Evolutionary conservation across 92 coral and sea anemone genomes (phyloP).

Genomic region (Palythoa grandiflora): DNA sequence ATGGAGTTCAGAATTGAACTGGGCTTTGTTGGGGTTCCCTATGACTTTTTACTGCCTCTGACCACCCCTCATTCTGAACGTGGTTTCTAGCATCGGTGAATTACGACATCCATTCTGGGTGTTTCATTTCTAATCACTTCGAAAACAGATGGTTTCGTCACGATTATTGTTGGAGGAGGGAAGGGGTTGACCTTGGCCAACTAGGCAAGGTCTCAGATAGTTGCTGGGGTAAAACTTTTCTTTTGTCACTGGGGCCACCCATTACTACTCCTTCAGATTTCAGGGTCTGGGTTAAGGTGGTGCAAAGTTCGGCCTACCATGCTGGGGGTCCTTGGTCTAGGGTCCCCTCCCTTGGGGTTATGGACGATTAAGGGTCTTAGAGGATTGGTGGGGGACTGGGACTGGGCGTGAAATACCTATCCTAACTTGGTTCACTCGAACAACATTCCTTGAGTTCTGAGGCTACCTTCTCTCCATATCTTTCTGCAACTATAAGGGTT

Average conservation of each 20-base stretch:
- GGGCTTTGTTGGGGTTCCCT: conserved; percentile 19
- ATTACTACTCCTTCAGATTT: background rate
- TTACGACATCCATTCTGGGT: background rate
- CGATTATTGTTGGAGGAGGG: background rate
- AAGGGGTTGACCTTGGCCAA: background rate
- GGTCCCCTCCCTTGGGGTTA: background rate
- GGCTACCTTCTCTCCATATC: conserved; percentile 63
- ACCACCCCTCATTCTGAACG: background rate
- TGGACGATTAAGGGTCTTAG: background rate
- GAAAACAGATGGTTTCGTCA: background rate
- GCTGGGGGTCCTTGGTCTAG: background rate
- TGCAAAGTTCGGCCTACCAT: background rate
- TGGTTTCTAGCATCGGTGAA: background rate
- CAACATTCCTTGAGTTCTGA: background rate
- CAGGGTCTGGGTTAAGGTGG: background rate
- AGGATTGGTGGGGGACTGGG: background rate
- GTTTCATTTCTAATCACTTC: background rate
- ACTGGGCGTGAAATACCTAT: background rate
- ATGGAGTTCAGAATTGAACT: conserved; percentile 17
- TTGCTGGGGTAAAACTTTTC: background rate
- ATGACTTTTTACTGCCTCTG: conserved; percentile 30
- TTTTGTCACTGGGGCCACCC: conserved; percentile 14
- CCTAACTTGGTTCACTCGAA: background rate
- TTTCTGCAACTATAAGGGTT: conserved; percentile 52
- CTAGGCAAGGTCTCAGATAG: background rate